Evolutionary conservation across 2,113 vertebrate genomes (phyloP).

Genomic region (Lasiurus borealis): DNA sequence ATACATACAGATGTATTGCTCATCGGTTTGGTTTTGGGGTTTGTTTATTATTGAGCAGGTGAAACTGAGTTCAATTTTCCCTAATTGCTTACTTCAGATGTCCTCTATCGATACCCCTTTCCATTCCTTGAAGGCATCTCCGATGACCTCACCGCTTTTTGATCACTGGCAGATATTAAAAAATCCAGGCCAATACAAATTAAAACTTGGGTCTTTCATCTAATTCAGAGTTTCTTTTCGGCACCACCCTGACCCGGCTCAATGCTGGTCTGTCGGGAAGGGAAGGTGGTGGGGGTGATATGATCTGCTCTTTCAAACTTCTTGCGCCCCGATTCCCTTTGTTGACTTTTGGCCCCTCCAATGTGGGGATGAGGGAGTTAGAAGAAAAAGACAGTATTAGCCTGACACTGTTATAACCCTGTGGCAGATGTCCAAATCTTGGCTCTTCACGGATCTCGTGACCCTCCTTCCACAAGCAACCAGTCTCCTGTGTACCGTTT

Average conservation of each 20-base stretch:
- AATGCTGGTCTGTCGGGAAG: background rate
- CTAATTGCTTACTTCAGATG: background rate
- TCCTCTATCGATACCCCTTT: background rate
- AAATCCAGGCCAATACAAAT: background rate
- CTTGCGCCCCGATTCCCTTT: background rate
- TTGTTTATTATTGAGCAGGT: background rate
- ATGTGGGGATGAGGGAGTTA: background rate
- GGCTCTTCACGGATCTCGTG: background rate
- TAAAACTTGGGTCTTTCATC: background rate
- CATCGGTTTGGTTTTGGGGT: background rate
- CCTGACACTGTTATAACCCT: background rate
- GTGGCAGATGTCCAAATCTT: background rate
- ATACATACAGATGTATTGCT: background rate
- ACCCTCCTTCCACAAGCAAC: background rate
- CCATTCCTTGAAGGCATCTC: background rate
- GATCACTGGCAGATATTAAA: background rate
- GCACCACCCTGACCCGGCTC: background rate
- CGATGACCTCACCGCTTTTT: background rate
- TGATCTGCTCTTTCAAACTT: background rate
- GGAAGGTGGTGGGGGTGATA: background rate
- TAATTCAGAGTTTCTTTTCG: conserved; percentile 37
- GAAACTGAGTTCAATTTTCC: background rate
- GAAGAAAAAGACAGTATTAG: background rate
- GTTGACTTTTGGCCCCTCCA: background rate
- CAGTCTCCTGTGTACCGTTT: background rate